phyloP scores from a whole-genome alignment of 2,113 vertebrate genomes.

The Tyto alba region DNA sequence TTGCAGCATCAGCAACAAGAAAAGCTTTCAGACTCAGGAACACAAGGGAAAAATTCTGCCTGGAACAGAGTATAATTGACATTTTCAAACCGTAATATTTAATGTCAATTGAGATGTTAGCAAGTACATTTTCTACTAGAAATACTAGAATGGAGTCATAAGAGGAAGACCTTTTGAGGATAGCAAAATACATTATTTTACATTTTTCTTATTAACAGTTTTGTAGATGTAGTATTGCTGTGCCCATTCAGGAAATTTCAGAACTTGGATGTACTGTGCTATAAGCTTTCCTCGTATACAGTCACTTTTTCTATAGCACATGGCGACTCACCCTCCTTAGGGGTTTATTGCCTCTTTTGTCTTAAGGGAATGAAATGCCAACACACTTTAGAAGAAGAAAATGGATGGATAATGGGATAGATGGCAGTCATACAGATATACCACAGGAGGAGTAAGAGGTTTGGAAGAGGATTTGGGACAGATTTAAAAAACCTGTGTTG shows the following conservation, averaged over 20 bases:
- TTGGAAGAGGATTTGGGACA: neutral
- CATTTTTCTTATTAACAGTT: neutral
- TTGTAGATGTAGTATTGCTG: neutral
- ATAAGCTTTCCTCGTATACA: neutral
- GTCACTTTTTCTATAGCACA: neutral
- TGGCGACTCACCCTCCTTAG: neutral
- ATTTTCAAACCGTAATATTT: slow-evolving; percentile 27
- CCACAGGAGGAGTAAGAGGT: neutral
- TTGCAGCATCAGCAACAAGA: slow-evolving; percentile 21
- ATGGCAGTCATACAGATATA: neutral
- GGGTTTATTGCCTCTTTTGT: neutral
- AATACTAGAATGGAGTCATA: neutral
- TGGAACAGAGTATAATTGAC: neutral
- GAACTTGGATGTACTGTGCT: neutral
- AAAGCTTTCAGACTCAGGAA: slow-evolving; percentile 9
- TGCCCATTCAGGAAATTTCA: neutral
- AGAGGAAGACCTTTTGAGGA: neutral
- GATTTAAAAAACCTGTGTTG: neutral
- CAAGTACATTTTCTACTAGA: neutral
- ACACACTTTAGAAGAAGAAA: neutral
- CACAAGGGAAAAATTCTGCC: slow-evolving; percentile 11
- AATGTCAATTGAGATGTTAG: neutral
- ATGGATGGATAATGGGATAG: neutral
- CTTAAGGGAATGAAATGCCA: neutral
- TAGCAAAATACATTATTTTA: neutral